Conservation (phyloP, 2,797 vertebrate genomes). For the Ctenopoma multispine region DNA sequence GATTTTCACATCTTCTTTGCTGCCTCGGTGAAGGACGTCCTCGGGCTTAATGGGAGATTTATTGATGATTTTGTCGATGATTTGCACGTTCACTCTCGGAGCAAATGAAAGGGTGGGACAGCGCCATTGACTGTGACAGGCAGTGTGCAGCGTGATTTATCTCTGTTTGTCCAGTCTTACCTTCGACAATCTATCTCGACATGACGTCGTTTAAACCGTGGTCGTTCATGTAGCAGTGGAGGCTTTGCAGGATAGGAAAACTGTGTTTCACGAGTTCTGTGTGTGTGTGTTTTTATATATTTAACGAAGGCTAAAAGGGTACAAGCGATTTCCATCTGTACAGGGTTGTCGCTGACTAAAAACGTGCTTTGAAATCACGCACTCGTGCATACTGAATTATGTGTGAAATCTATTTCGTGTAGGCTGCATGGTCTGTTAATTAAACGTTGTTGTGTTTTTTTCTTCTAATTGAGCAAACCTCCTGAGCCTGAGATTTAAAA, state of each 20-base stretch:
- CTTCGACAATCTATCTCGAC: conserved; percentile 33
- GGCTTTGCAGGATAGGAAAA: conserved; percentile 1
- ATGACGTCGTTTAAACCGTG: conserved; percentile 19
- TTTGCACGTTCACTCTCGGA: conserved; percentile 57
- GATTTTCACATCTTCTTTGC: conserved; percentile 27
- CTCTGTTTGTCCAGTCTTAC: conserved; percentile 61
- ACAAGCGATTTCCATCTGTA: conserved; percentile 69
- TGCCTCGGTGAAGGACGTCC: conserved; percentile 49
- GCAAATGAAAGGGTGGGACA: conserved; percentile 75
- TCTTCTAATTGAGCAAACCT: conserved; percentile 80
- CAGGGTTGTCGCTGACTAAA: conserved; percentile 43
- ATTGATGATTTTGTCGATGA: conserved; percentile 65
- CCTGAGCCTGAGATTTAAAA: conserved; percentile 82
- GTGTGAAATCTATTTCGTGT: conserved; percentile 83
- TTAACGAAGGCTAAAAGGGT: conserved; percentile 77
- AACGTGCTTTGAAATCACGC: conserved; percentile 71
- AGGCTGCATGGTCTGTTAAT: conserved; percentile 79
- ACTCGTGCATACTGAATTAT: conserved; percentile 78
- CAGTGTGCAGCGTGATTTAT: conserved; percentile 62
- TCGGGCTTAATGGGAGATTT: conserved; percentile 63
- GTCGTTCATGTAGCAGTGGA: not conserved
- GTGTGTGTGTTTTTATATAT: conserved; percentile 64
- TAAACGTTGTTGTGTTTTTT: conserved; percentile 77
- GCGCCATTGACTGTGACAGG: conserved; percentile 64
- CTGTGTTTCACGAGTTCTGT: conserved; percentile 12